Base-by-base conservation (phyloP, 1,140 invertebrate genomes). In the Adoxophyes honmai region DNA sequence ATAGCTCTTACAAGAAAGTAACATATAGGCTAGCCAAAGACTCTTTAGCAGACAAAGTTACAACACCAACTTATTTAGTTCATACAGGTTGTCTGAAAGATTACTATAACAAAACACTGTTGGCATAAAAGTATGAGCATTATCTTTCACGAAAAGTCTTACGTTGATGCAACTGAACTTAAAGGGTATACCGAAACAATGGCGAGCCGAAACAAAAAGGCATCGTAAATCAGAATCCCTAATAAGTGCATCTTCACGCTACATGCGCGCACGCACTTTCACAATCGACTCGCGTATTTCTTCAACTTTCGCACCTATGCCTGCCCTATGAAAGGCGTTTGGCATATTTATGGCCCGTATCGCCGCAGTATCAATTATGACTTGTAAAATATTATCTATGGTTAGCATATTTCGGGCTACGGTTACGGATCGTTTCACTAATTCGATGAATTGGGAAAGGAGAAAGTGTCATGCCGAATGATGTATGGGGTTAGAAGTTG, bases 311-410 rank as follows among this genome's bases (percentile, higher is more conserved):
- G 57, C 51, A 39, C 28, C 62, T 66, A 64, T 54, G 48, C 57
- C 55, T 60, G 60, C 55, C 33, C 53, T 63, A 69, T 73, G 59
- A 75, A 70, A 73, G 66, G 72, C 68, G 64, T 66, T 73, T 44
- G 71, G 70, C 70, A 68, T 70, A 75, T 78, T 78, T 75, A 75
- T 71, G 75, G 64, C 38, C 71, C 74, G 67, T 74, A 70, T 70
- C 70, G 61, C 70, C 64, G 68, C 68, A 69, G 42, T 73, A 64
- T 62, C 59, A 68, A 73, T 70, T 69, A 66, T 65, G 58, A 51
- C 56, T 35, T n/a, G 21, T 48, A 48, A 48, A 48, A 48, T 48
- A 48, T 48, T 4, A 18, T 48, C 42, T 56, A 33, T 57, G 38
- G 18, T 44, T 38, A 57, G 59, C 51, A 61, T 53, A 66, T 61